Conservation (phyloP, 2,797 vertebrate genomes). For the Novumbra hubbsi region DNA sequence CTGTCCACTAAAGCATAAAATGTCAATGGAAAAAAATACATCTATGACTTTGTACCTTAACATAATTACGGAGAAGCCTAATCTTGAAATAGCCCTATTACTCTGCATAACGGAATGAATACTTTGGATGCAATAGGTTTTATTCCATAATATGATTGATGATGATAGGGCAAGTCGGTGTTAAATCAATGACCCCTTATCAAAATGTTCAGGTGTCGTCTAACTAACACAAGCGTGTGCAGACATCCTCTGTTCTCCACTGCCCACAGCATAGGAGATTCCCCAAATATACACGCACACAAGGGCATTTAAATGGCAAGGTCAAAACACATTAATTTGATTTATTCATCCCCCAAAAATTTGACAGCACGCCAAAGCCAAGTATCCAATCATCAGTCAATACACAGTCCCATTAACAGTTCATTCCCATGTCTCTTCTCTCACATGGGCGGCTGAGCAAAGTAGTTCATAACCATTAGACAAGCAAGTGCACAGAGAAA, state of each 20-base stretch:
- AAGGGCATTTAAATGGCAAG: slow-evolving; percentile 62
- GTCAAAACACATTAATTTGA: slow-evolving; percentile 64
- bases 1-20: no score
- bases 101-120: background rate
- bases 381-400: slow-evolving; percentile 54
- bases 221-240: background rate
- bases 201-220: background rate
- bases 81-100: background rate
- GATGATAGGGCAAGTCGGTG: background rate
- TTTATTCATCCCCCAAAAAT: slow-evolving; percentile 60
- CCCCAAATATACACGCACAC: slow-evolving; percentile 16
- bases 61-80: background rate
- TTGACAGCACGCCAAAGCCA: slow-evolving; percentile 50
- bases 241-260: background rate
- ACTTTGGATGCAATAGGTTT: background rate
- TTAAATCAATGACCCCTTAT: background rate
- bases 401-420: slow-evolving; percentile 63
- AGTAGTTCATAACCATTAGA: slow-evolving; percentile 51
- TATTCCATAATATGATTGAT: background rate
- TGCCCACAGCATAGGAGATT: slow-evolving; percentile 35
- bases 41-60: no score
- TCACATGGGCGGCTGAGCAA: slow-evolving; percentile 53
- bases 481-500: slow-evolving; percentile 18
- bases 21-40: no score
- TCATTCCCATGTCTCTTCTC: slow-evolving; percentile 64